Percentiles rank a stretch among this genome's conserved stretches.
Conservation (phyloP, 2,113 vertebrate genomes). For the Chloropsis hardwickii region DNA sequence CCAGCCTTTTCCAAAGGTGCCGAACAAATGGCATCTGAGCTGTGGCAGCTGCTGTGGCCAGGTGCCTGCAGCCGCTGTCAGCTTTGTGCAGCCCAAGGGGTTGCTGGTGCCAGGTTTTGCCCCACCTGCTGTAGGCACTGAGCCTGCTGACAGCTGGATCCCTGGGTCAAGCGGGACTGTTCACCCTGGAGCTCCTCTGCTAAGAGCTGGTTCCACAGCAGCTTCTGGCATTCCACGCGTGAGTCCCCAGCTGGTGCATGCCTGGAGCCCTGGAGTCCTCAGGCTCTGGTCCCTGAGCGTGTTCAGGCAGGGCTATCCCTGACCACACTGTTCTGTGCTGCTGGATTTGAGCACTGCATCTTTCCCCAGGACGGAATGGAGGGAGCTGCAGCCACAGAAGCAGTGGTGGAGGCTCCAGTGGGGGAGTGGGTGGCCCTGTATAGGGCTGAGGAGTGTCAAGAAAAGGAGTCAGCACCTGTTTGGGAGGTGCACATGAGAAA, state of each 20-base stretch:
- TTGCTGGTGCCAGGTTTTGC: background rate
- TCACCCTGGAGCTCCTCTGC: fast-evolving
- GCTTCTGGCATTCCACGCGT: background rate
- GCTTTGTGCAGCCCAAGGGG: fast-evolving
- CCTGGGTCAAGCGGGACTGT: fast-evolving
- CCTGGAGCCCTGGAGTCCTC: background rate
- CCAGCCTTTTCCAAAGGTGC: background rate
- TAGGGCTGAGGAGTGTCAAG: background rate
- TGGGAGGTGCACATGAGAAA: no score
- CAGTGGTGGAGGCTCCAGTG: fast-evolving
- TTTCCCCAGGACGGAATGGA: background rate
- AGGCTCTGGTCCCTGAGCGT: background rate
- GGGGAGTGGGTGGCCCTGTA: fast-evolving
- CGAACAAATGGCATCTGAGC: background rate
- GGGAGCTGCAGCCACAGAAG: background rate
- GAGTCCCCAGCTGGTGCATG: background rate
- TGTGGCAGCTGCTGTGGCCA: background rate
- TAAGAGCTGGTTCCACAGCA: background rate
- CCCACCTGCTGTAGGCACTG: background rate
- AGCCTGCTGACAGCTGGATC: background rate
- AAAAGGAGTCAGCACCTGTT: background rate
- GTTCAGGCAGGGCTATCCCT: background rate
- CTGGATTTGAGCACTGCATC: background rate
- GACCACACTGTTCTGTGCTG: fast-evolving
- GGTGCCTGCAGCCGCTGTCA: background rate